Conservation (phyloP, 2,113 vertebrate species). For the Atractosteus spatula region DNA sequence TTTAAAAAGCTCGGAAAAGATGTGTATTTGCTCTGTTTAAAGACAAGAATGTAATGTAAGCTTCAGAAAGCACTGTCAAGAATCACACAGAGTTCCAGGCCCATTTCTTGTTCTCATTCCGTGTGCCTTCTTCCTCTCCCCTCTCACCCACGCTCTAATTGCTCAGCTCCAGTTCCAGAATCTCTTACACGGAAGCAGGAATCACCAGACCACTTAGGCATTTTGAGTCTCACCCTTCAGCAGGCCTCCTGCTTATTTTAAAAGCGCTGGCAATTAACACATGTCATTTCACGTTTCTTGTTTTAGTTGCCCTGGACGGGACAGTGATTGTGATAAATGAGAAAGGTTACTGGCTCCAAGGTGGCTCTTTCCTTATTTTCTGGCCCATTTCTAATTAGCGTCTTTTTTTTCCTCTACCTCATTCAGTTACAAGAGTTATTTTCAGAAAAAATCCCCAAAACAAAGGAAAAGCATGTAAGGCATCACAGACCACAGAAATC, state of each 20-base stretch:
- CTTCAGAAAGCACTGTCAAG: no score
- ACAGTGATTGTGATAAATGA: constrained; percentile 69
- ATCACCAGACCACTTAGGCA: background rate
- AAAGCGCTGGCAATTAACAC: constrained; percentile 62
- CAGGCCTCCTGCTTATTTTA: constrained; percentile 46
- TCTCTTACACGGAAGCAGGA: no score
- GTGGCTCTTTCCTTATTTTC: constrained; percentile 35
- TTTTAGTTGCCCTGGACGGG: constrained; percentile 56
- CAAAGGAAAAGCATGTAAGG: no score
- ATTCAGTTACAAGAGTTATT: no score
- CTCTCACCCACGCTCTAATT: constrained; percentile 10
- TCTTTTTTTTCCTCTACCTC: no score
- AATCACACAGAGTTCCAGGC: background rate
- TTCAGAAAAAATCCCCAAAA: no score
- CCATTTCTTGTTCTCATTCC: constrained; percentile 25
- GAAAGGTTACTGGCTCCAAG: constrained; percentile 29
- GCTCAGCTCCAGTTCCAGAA: no score
- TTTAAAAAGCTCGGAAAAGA: no score
- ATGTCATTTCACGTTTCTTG: constrained; percentile 61
- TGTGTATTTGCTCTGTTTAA: no score
- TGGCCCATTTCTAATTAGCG: background rate
- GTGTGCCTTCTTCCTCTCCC: constrained; percentile 40
- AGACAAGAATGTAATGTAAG: no score
- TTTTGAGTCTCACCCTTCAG: no score
- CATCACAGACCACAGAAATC: no score